phyloP scores from a whole-genome alignment of 1,140 invertebrate genomes.

The Drosophila nigromelanica region DNA sequence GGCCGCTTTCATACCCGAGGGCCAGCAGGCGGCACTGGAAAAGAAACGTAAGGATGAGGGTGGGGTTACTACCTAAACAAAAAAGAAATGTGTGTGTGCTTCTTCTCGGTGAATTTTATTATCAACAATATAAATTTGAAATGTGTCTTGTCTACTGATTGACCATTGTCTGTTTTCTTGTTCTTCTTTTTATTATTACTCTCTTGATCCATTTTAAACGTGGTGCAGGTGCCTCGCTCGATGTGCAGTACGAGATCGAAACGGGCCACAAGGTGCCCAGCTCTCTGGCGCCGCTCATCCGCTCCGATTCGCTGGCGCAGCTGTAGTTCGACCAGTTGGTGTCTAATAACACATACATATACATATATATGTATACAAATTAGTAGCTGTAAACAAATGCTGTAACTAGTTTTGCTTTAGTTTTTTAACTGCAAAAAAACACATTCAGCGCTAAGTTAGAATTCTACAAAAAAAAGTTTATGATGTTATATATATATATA shows the following conservation, averaged over 20 bases:
- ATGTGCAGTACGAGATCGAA: constrained; percentile 92
- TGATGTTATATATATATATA: constrained; percentile 37
- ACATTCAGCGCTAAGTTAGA: constrained; percentile 46
- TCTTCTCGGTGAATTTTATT: constrained; percentile 3
- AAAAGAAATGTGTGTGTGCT: constrained; percentile 2
- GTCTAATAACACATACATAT: constrained; percentile 15
- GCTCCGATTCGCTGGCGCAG: constrained; percentile 89
- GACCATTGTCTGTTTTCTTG: constrained; percentile 16
- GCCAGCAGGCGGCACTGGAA: constrained; percentile 85
- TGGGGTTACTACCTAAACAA: constrained; percentile 7
- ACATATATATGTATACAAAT: constrained; percentile 28
- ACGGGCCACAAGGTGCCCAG: constrained; percentile 89
- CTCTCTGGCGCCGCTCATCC: constrained; percentile 91
- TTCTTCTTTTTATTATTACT: constrained; percentile 14
- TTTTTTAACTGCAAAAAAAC: constrained; percentile 16
- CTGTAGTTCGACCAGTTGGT: constrained; percentile 85
- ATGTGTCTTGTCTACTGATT: constrained; percentile 35
- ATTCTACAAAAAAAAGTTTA: constrained; percentile 29
- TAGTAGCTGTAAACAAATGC: constrained; percentile 69
- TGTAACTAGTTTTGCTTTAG: constrained; percentile 77
- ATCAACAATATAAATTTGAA: constrained; percentile 18
- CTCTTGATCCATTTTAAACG: not conserved
- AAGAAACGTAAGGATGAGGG: constrained; percentile 77
- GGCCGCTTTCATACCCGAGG: constrained; percentile 95
- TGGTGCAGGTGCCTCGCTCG: constrained; percentile 86